A percentile compares a stretch with the other conserved stretches of the same genome.
Evolutionary conservation across 2,797 vertebrate genomes (phyloP).

Genomic region (Anguilla megastoma): DNA sequence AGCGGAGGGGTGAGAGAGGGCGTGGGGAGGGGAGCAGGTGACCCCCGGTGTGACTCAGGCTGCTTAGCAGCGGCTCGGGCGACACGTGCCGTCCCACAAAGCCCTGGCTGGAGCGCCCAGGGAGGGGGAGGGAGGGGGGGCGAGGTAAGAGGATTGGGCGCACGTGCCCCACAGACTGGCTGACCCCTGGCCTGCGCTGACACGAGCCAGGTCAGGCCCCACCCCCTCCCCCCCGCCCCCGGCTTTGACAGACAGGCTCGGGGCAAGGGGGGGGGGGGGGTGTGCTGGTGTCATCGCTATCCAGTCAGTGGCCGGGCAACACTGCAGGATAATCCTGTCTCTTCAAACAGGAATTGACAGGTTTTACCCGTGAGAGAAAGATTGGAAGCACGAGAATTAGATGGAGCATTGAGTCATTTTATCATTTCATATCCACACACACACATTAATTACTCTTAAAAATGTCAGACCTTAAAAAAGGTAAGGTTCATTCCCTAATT

Average conservation of each 20-base stretch:
- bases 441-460: neutral
- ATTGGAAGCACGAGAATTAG: slow-evolving; percentile 13
- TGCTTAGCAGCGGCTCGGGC: slow-evolving; percentile 28
- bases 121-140: slow-evolving; percentile 43
- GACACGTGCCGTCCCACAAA: slow-evolving; percentile 50
- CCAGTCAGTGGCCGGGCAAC: slow-evolving; percentile 29
- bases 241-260: neutral
- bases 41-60: neutral
- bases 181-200: slow-evolving; percentile 48
- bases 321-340: slow-evolving; percentile 1
- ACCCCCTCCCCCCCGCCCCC: neutral
- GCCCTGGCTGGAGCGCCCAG: slow-evolving; percentile 29
- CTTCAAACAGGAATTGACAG: slow-evolving; percentile 15
- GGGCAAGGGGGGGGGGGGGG: neutral
- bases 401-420: neutral
- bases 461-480: neutral
- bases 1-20: neutral
- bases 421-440: neutral
- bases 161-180: slow-evolving; percentile 46
- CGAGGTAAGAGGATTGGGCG: slow-evolving; percentile 63
- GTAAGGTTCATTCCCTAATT: neutral
- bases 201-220: neutral
- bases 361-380: slow-evolving; percentile 18
- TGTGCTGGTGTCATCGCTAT: slow-evolving; percentile 28
- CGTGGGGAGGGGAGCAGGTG: neutral